A percentile compares a stretch with the other conserved stretches of the same genome.
These are phyloP conservation scores for Carcina quercana DNA, from an alignment of 2,888 invertebrate species.

Conservation along the genomic window DNA sequence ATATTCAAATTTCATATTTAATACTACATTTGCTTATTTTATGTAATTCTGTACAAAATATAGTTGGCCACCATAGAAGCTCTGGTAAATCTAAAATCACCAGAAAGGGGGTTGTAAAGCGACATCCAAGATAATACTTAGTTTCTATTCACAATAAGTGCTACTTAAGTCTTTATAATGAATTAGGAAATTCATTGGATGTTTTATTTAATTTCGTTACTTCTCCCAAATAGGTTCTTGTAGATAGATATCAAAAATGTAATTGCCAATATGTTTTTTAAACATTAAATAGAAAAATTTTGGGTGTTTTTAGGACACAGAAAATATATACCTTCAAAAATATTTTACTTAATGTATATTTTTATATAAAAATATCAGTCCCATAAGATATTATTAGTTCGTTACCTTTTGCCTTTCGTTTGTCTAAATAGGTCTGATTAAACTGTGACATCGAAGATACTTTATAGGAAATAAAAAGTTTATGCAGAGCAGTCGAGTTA, in stretches of 20 bases:
- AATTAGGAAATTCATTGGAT: slow-evolving; percentile 11
- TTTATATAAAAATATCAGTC: no score
- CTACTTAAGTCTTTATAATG: slow-evolving; percentile 10
- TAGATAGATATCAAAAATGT: slow-evolving; percentile 23
- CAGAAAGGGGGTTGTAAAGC: slow-evolving; percentile 19
- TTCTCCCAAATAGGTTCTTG: slow-evolving; percentile 15
- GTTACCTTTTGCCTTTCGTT: no score
- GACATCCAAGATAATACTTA: slow-evolving; percentile 14
- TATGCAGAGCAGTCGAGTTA: slow-evolving; percentile 1
- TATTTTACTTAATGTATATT: no score
- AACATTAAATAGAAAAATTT: no score
- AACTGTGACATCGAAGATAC: no score
- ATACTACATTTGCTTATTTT: not conserved
- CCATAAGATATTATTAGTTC: no score
- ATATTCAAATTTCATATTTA: slow-evolving; percentile 16
- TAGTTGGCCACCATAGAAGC: slow-evolving; percentile 33
- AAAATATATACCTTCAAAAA: no score
- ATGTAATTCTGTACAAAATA: slow-evolving; percentile 25
- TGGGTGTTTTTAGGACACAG: no score
- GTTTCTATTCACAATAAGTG: slow-evolving; percentile 6
- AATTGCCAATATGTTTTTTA: slow-evolving; percentile 3
- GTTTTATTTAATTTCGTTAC: slow-evolving; percentile 4
- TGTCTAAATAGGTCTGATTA: no score
- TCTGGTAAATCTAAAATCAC: slow-evolving; percentile 23
- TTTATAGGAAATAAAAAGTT: no score